These are phyloP conservation scores for Tursiops truncatus DNA, from an alignment of 2,113 vertebrate genomes.

Conservation along the genomic window DNA sequence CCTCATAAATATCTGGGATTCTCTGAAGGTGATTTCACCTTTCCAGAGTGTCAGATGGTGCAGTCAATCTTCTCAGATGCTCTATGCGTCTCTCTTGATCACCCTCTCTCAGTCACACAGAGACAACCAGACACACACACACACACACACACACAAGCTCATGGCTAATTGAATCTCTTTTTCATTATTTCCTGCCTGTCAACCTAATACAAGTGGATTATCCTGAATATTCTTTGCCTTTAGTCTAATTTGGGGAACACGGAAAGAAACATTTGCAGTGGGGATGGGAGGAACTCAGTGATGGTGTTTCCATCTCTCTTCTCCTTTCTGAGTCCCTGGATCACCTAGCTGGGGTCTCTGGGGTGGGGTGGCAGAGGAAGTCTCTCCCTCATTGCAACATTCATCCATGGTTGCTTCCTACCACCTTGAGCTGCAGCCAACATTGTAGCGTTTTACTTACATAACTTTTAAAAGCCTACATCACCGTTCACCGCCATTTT, in stretches of 20 bases:
- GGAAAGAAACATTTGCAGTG: not conserved
- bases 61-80: not conserved
- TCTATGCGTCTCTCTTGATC: not conserved
- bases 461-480: not conserved
- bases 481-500: not conserved
- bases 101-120: not conserved
- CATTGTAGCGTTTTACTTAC: not conserved
- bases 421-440: not conserved
- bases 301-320: rapidly evolving
- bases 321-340: not conserved
- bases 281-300: rapidly evolving
- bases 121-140: not conserved
- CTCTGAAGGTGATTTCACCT: conserved; percentile 17
- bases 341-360: too few relatives aligned
- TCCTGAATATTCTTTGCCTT: not conserved
- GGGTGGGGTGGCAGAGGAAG: too few relatives aligned
- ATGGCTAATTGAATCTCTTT: conserved; percentile 2
- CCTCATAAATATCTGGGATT: not conserved
- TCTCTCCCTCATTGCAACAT: rapidly evolving
- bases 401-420: not conserved
- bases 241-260: not conserved
- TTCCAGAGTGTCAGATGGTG: not conserved
- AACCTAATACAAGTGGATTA: not conserved
- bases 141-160: not conserved
- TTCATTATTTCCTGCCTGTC: not conserved